A percentile compares a stretch with the other conserved stretches of the same genome.
These are phyloP conservation scores for Tipula unca DNA, from an alignment of 2,888 invertebrate genomes.

Conservation along the genomic window DNA sequence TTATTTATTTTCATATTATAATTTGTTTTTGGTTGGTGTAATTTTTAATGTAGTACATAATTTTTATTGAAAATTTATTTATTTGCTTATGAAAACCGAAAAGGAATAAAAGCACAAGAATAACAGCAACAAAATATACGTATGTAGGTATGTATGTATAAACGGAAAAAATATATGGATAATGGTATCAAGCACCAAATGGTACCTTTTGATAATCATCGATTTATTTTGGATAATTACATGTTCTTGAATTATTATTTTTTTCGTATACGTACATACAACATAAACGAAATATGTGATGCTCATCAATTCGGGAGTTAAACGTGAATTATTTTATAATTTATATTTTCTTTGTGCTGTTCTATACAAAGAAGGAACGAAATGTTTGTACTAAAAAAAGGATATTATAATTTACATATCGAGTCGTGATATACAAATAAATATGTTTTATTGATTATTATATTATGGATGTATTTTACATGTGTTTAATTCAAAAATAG, in stretches of 20 bases:
- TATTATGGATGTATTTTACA: too few species aligned
- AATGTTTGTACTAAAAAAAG: neutral
- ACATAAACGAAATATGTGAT: neutral
- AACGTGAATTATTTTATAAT: neutral
- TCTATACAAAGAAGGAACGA: neutral
- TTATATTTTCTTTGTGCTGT: neutral
- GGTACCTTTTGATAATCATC: neutral
- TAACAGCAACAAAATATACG: neutral
- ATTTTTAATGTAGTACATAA: neutral
- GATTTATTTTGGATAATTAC: neutral
- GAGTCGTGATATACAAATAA: neutral
- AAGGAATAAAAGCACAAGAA: neutral
- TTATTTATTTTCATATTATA: neutral
- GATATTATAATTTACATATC: neutral
- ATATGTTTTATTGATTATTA: neutral
- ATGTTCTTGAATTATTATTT: neutral
- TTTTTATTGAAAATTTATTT: neutral
- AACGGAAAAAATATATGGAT: neutral
- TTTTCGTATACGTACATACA: neutral
- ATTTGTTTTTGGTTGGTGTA: neutral
- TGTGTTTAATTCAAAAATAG: too few species aligned
- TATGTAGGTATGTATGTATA: too few species aligned
- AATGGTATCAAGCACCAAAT: conserved; percentile 14
- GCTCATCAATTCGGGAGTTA: neutral
- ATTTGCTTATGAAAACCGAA: neutral